Conservation (phyloP, 2,888 invertebrate genomes). For the Oscheius sp. region DNA sequence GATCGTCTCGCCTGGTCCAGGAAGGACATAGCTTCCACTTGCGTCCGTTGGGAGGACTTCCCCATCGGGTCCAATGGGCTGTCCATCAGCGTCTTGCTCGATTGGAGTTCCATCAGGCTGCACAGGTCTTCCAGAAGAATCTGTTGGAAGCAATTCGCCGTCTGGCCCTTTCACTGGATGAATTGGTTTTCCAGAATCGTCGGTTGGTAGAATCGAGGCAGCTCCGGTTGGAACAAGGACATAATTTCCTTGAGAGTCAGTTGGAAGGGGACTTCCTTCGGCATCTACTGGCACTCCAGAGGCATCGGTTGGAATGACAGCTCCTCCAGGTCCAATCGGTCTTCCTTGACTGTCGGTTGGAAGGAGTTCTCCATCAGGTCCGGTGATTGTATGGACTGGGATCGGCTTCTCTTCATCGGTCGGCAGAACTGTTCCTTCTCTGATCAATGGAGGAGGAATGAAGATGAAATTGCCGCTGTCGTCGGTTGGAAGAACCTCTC, state of each 20-base stretch:
- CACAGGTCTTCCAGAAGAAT: constrained; percentile 18
- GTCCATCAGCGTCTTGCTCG: constrained; percentile 41
- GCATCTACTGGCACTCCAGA: constrained; percentile 29
- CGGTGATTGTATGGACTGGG: no score
- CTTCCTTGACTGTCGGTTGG: constrained; percentile 33
- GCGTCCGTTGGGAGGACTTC: constrained; percentile 34
- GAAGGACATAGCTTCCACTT: constrained; percentile 34
- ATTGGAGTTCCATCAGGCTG: constrained; percentile 41
- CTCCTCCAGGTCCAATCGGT: constrained; percentile 30
- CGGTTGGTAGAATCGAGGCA: constrained; percentile 39
- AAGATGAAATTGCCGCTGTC: constrained; percentile 35
- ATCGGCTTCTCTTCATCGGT: constrained; percentile 17
- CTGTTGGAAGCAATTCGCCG: constrained; percentile 48
- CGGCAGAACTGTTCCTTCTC: constrained; percentile 35
- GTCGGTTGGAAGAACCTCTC: constrained; percentile 47
- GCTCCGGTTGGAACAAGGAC: constrained; percentile 30
- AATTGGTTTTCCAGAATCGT: constrained; percentile 52
- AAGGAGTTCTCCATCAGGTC: no score
- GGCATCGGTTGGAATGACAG: constrained; percentile 43
- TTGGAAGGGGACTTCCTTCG: constrained; percentile 51
- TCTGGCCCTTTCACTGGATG: constrained; percentile 58
- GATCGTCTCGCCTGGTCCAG: constrained; percentile 37
- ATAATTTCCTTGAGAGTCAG: constrained; percentile 37
- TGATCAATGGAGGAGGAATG: constrained; percentile 38
- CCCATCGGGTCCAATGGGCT: constrained; percentile 34